Evolutionary conservation across 2,797 vertebrate species (phyloP).

Genomic region (Pelodytes ibericus): DNA sequence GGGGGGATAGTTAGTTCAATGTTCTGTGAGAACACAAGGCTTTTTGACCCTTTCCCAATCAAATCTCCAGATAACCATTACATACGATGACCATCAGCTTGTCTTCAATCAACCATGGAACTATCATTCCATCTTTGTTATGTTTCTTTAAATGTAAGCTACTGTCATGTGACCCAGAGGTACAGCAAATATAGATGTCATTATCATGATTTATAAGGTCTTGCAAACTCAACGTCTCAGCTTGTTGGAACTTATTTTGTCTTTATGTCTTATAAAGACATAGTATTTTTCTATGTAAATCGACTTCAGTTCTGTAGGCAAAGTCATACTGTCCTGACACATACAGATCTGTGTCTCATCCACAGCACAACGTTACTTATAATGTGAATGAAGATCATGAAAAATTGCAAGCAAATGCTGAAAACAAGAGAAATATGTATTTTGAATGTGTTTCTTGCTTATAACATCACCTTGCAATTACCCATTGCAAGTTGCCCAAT

Average conservation of each 20-base stretch:
- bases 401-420: too few species aligned
- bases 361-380: too few species aligned
- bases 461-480: too few species aligned
- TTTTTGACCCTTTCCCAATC: constrained; percentile 15
- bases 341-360: not conserved
- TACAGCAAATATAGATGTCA: not conserved
- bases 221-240: not conserved
- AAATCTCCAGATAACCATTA: not conserved
- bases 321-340: not conserved
- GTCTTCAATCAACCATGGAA: not conserved
- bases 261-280: not conserved
- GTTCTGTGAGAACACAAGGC: not conserved
- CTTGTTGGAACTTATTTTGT: not conserved
- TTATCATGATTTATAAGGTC: not conserved
- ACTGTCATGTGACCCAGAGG: too few species aligned
- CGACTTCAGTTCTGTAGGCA: not conserved
- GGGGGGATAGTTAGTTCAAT: too few species aligned
- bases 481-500: too few species aligned
- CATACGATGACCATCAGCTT: not conserved
- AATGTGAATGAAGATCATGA: too few species aligned
- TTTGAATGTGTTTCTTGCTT: too few species aligned
- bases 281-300: not conserved
- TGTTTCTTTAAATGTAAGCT: too few species aligned
- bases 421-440: too few species aligned
- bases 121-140: not conserved